Conservation (phyloP, 2,113 vertebrate genomes). For the Oreochromis aureus region DNA sequence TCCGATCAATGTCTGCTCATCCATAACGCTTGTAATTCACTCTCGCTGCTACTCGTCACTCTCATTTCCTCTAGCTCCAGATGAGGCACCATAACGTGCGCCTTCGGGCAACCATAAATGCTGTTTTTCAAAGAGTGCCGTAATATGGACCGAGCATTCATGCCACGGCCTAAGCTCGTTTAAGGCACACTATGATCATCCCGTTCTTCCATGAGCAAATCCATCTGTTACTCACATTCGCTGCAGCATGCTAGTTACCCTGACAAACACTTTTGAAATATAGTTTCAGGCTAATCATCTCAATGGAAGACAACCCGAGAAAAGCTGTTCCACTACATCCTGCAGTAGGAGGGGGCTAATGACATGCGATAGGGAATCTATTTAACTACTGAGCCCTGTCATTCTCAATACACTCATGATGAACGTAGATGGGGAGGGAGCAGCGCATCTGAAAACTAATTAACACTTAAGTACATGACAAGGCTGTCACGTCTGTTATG, state of each 20-base stretch:
- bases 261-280: constrained; percentile 52
- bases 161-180: not conserved
- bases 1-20: constrained; percentile 27
- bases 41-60: constrained; percentile 41
- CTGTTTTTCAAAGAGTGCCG: not conserved
- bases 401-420: constrained; percentile 41
- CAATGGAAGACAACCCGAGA: constrained; percentile 57
- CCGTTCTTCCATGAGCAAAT: constrained; percentile 19
- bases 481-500: constrained; percentile 41
- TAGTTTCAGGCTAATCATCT: constrained; percentile 63
- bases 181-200: constrained; percentile 4
- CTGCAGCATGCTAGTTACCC: constrained; percentile 5
- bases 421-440: constrained; percentile 34
- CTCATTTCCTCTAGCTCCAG: not conserved
- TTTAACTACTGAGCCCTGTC: constrained; percentile 55
- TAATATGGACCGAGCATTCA: constrained; percentile 34
- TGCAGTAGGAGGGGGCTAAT: constrained; percentile 41
- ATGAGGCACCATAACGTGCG: not conserved
- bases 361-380: constrained; percentile 49
- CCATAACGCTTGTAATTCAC: constrained; percentile 31
- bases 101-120: constrained; percentile 33
- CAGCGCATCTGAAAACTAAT: constrained; percentile 56
- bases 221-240: constrained; percentile 23
- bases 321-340: constrained; percentile 46
- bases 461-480: constrained; percentile 61